These are phyloP conservation scores for Drosophila kohkoa DNA, from an alignment of 1,140 invertebrate genomes.

Conservation along the genomic window DNA sequence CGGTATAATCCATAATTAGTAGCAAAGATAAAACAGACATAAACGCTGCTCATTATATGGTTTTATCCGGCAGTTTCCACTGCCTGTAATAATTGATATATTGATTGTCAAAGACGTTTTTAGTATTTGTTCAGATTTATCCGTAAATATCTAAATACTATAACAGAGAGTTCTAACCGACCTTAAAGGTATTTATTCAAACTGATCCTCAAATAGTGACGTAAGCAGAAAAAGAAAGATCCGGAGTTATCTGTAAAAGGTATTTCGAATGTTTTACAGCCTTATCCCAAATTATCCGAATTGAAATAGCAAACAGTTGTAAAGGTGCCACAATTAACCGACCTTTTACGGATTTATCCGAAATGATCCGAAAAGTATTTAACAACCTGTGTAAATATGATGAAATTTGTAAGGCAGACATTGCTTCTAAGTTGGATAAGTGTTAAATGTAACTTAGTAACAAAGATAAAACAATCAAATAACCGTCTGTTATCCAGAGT, in stretches of 20 bases:
- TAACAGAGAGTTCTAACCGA: neutral
- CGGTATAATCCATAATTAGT: neutral
- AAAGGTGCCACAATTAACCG: neutral
- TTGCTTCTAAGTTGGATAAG: too few species aligned
- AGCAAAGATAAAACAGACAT: neutral
- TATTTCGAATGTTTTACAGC: too few species aligned
- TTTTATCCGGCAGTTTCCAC: too few species aligned
- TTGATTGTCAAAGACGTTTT: too few species aligned
- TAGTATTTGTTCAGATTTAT: too few species aligned
- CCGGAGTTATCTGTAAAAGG: neutral
- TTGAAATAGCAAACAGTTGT: too few species aligned
- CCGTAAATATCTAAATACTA: too few species aligned
- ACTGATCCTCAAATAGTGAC: neutral
- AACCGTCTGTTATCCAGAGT: neutral
- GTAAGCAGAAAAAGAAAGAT: neutral
- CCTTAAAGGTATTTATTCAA: neutral
- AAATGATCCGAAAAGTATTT: neutral
- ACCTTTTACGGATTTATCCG: neutral
- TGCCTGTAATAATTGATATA: too few species aligned
- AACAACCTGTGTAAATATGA: constrained; percentile 13
- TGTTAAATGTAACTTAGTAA: too few species aligned
- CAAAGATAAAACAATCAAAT: neutral
- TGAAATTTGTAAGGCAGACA: too few species aligned
- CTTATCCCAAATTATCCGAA: too few species aligned
- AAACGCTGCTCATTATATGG: too few species aligned